Percentiles rank a stretch among this genome's conserved stretches.
These are phyloP conservation scores for Macrochelys suwanniensis DNA, from an alignment of 2,797 vertebrate species.

Conservation along the genomic window DNA sequence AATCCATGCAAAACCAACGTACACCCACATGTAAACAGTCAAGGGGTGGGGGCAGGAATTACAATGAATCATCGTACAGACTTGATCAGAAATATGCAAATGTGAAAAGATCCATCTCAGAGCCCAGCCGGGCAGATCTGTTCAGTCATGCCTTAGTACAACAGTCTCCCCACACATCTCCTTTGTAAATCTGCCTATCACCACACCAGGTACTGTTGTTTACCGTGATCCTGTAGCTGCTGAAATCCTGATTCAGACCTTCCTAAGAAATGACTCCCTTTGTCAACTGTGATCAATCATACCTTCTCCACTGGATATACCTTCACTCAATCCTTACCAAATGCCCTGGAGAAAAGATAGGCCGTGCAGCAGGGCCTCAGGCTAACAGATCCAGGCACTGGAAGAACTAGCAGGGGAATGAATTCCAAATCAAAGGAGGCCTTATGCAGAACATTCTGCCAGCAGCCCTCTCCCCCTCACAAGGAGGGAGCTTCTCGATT, in stretches of 20 bases:
- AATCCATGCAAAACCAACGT: not conserved
- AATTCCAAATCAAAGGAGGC: not conserved
- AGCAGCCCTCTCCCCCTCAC: not conserved
- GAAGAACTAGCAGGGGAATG: not conserved
- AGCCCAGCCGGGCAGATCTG: slow-evolving; percentile 32
- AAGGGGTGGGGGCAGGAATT: not conserved
- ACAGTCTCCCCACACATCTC: not conserved
- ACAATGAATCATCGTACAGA: not conserved
- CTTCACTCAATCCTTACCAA: not conserved
- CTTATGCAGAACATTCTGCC: not conserved
- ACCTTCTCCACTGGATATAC: not conserved
- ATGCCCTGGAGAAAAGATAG: not conserved
- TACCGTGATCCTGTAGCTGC: slow-evolving; percentile 2
- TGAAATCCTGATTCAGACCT: slow-evolving; percentile 11
- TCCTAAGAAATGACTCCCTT: not conserved
- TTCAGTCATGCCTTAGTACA: slow-evolving; percentile 31
- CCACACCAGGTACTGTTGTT: not conserved
- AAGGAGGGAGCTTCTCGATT: not conserved
- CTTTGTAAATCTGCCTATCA: not conserved
- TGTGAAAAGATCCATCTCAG: not conserved
- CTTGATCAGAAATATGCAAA: not conserved
- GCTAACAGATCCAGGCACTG: not conserved
- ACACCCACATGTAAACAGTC: not conserved
- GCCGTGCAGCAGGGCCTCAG: not conserved
- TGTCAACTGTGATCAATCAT: not conserved